phyloP scores from a whole-genome alignment of 2,888 invertebrate species.

The Adelphocoris suturalis region DNA sequence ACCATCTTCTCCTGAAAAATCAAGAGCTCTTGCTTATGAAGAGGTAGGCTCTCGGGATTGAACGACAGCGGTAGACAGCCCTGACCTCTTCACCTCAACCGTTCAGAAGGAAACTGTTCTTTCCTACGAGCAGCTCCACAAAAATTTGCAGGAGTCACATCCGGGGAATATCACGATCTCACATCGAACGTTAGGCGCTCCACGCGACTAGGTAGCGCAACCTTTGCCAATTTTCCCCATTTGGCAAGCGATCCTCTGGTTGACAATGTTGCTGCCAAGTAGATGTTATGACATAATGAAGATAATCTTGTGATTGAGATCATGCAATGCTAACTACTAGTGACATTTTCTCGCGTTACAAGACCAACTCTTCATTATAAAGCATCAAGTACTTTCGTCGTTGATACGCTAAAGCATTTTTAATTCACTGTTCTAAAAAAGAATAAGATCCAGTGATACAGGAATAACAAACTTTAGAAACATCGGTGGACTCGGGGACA shows the following conservation, averaged over 20 bases:
- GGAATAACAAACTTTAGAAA: no score
- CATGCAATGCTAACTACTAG: no score
- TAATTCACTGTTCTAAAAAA: no score
- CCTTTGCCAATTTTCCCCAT: constrained; percentile 1
- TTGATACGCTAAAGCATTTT: no score
- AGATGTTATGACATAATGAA: background rate
- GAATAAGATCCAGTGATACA: no score
- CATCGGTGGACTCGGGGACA: no score
- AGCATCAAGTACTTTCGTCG: no score
- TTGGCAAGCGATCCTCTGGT: background rate
- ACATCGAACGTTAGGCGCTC: background rate
- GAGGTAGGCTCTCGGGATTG: constrained; percentile 24
- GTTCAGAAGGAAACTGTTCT: no score
- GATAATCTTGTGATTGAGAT: background rate
- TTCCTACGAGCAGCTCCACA: no score
- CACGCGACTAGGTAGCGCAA: background rate
- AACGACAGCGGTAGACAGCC: background rate
- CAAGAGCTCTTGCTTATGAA: background rate
- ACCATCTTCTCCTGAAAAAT: background rate
- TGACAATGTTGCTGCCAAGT: constrained; percentile 36
- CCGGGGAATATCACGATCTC: background rate
- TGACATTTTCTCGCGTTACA: no score
- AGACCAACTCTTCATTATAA: no score
- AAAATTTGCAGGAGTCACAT: background rate
- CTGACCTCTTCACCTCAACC: background rate